These are phyloP conservation scores for Xyliphius kryptos DNA, from an alignment of 2,113 vertebrate genomes.

Conservation along the genomic window DNA sequence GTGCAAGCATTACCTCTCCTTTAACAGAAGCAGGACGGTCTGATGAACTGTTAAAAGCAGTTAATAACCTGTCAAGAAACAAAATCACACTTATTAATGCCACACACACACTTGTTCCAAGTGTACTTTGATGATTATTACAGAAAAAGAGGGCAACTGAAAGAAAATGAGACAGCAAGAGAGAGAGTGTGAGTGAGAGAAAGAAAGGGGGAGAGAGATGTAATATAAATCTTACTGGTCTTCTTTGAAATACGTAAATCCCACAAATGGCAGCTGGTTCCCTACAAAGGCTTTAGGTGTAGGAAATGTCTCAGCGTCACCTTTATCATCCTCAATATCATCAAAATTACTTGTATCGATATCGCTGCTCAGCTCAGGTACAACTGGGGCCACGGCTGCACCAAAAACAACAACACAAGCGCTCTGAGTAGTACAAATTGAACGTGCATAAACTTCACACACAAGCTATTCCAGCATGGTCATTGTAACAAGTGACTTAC, in stretches of 20 bases:
- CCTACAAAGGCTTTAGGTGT: conserved; percentile 94
- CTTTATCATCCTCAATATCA: conserved; percentile 95
- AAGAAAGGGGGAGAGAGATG: too few species aligned
- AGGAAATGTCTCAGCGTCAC: conserved; percentile 93
- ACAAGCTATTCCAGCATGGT: too few species aligned
- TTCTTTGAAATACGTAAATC: conserved; percentile 97
- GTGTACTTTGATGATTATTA: too few species aligned
- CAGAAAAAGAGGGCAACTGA: too few species aligned
- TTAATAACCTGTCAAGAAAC: conserved; percentile 78
- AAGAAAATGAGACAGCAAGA: too few species aligned
- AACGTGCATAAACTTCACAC: too few species aligned
- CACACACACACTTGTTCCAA: conserved; percentile 6
- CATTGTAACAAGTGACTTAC: too few species aligned
- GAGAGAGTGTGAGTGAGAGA: too few species aligned
- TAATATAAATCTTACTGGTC: conserved; percentile 79
- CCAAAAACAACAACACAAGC: too few species aligned
- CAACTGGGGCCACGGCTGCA: conserved; percentile 76
- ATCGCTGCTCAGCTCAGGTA: conserved; percentile 94
- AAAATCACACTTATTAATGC: conserved; percentile 18
- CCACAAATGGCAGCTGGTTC: conserved; percentile 96
- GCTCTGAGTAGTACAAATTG: too few species aligned
- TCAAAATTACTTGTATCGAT: too few species aligned
- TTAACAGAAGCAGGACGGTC: conserved; percentile 73
- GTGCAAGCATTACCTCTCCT: conserved; percentile 86
- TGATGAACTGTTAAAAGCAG: conserved; percentile 71